Base-by-base conservation (phyloP, 2,888 invertebrate species). In the Alviniconcha strummeri region DNA sequence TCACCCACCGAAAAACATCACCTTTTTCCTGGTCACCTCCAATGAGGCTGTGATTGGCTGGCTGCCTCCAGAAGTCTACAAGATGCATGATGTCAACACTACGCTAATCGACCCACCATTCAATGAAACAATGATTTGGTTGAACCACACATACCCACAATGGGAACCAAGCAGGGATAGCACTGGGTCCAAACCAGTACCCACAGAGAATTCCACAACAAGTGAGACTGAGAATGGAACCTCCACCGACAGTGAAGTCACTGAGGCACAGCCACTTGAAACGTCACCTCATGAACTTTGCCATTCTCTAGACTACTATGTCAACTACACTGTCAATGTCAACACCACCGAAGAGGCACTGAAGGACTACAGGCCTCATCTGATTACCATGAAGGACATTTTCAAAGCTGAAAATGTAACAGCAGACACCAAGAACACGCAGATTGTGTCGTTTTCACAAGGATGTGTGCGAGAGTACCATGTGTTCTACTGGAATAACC, bases 1-100 rank as follows among this genome's bases (percentile, higher is more conserved):
- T 11, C 71, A 67, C 6, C 88, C 90, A 55, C 90, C 89, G 4
- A 76, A 76, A 15, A 89, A 90, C 84, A 80, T 91, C 36, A 88
- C 88, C 6, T 82, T 87, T 0, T 86, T 85, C 17, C 85, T 84
- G 52, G 84, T 84, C 0, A 84, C 84, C 19, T 64, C 82, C 0
- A 86, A 76, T 2, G 86, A 81, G 75, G 86, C 88, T 0, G 87
- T 86, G 76, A 52, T 91, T 15, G 87, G 85, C 72, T 91, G 91
- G 91, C 86, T 84, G 60, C 84, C 86, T 54, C 90, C 90, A 36
- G 74, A 72, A 2, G 80, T 86, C n/a, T 86, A 86, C 75, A 57
- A 74, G 9, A 17, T 72, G 52, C 84, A 87, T 55, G 85, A 87
- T 67, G 83, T 87, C 15, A 52, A 83, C 81, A 64, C 36, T 0